Percentiles rank a stretch among this genome's conserved stretches.
These are phyloP conservation scores for Nanorana parkeri DNA, from an alignment of 2,113 vertebrate genomes.

Conservation along the genomic window DNA sequence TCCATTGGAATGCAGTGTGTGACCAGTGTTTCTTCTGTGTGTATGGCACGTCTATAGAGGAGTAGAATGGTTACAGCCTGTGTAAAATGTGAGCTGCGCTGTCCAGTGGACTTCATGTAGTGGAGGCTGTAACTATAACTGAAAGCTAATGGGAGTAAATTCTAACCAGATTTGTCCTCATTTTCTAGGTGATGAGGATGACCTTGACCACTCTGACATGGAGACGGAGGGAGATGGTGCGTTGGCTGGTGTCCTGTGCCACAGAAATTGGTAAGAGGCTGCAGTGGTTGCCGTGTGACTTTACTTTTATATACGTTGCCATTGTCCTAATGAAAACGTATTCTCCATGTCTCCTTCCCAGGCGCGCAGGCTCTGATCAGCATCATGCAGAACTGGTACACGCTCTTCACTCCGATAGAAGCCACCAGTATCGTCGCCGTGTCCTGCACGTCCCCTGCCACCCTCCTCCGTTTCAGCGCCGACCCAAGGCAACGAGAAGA, in stretches of 20 bases:
- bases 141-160: too few species aligned
- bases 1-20: too few species aligned
- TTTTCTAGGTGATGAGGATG: slow-evolving; percentile 69
- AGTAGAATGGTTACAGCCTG: too few species aligned
- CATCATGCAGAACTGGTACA: slow-evolving; percentile 73
- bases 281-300: background rate
- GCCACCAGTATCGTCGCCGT: slow-evolving; percentile 71
- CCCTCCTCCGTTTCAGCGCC: slow-evolving; percentile 67
- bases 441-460: slow-evolving; percentile 66
- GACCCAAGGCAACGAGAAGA: slow-evolving; percentile 66
- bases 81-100: too few species aligned
- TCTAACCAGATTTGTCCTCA: too few species aligned
- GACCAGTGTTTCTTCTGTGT: too few species aligned
- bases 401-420: slow-evolving; percentile 70
- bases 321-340: too few species aligned
- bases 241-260: slow-evolving; percentile 71
- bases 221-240: slow-evolving; percentile 72
- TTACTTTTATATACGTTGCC: too few species aligned
- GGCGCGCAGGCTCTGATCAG: slow-evolving; percentile 69
- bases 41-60: too few species aligned
- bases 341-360: background rate
- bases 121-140: too few species aligned
- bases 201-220: slow-evolving; percentile 70
- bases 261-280: slow-evolving; percentile 69
- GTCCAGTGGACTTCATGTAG: too few species aligned